These are phyloP conservation scores for Neoniphon sammara DNA, from an alignment of 2,797 vertebrate genomes.

Conservation along the genomic window DNA sequence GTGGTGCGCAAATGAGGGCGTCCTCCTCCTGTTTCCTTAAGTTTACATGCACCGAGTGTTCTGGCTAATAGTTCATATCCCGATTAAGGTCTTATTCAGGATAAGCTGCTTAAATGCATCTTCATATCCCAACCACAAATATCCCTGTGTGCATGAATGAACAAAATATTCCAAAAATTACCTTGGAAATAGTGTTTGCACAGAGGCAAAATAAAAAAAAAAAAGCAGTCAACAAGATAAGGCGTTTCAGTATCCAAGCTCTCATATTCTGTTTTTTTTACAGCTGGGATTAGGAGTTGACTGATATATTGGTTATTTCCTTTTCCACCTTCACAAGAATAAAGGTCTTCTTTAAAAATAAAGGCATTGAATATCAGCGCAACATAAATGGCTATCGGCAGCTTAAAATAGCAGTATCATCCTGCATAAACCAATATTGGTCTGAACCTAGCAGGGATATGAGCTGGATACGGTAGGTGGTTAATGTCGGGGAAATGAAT, in stretches of 20 bases:
- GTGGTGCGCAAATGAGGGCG: neutral
- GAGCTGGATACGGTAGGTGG: too few species aligned
- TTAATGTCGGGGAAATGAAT: too few species aligned
- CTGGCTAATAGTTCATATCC: constrained; percentile 21
- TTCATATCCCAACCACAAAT: constrained; percentile 30
- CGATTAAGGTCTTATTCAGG: constrained; percentile 31
- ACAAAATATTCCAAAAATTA: constrained; percentile 16
- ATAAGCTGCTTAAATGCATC: constrained; percentile 50
- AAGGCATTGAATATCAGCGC: too few species aligned
- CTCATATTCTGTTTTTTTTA: constrained; percentile 2
- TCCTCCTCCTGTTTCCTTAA: neutral
- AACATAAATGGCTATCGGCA: too few species aligned
- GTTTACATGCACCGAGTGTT: constrained; percentile 5
- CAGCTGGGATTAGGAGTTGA: neutral
- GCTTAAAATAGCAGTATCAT: too few species aligned
- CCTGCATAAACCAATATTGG: too few species aligned
- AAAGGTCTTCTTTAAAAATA: too few species aligned
- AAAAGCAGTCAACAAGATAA: neutral
- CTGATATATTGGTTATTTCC: too few species aligned
- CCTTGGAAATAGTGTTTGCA: constrained; percentile 15
- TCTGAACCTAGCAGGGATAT: too few species aligned
- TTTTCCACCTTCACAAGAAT: too few species aligned
- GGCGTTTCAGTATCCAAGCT: neutral
- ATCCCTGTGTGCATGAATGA: constrained; percentile 17
- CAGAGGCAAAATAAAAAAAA: neutral